Conservation (phyloP, 1,140 invertebrate genomes). For the Campodea augens region DNA sequence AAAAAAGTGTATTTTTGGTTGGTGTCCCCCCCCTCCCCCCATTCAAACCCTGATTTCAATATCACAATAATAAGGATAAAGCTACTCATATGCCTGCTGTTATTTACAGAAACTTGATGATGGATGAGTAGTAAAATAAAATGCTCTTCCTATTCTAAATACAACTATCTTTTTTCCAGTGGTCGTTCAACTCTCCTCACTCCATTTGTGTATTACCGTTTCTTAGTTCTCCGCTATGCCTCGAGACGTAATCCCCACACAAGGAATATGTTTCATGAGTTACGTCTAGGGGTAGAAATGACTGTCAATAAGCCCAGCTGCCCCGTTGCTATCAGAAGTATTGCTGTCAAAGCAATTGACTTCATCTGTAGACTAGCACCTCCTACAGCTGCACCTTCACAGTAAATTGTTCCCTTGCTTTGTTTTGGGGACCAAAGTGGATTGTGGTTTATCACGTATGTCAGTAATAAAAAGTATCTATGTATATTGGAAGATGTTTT, state of each 20-base stretch:
- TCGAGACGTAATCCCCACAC: conserved; percentile 90
- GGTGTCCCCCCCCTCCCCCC: background rate
- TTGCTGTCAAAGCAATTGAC: background rate
- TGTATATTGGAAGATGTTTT: too few relatives aligned
- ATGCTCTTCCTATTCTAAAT: background rate
- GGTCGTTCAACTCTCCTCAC: conserved; percentile 66
- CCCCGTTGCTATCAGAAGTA: conserved; percentile 22
- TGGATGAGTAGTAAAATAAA: too few relatives aligned
- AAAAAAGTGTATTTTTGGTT: background rate
- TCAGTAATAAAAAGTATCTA: too few relatives aligned
- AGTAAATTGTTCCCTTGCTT: too few relatives aligned
- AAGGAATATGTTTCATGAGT: conserved; percentile 65
- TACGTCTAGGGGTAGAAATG: conserved; percentile 39
- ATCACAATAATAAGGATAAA: background rate
- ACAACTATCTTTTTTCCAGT: conserved; percentile 34
- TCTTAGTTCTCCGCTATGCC: conserved; percentile 67
- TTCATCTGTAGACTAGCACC: background rate
- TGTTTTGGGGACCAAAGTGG: too few relatives aligned
- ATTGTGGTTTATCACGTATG: too few relatives aligned
- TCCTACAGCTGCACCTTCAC: too few relatives aligned
- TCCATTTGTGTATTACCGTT: conserved; percentile 89
- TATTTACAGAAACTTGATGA: background rate
- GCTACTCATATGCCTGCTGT: background rate
- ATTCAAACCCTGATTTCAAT: background rate
- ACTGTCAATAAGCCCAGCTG: conserved; percentile 35